These are phyloP conservation scores for Bubalus kerabau DNA, from an alignment of 2,113 vertebrate genomes.

Conservation along the genomic window DNA sequence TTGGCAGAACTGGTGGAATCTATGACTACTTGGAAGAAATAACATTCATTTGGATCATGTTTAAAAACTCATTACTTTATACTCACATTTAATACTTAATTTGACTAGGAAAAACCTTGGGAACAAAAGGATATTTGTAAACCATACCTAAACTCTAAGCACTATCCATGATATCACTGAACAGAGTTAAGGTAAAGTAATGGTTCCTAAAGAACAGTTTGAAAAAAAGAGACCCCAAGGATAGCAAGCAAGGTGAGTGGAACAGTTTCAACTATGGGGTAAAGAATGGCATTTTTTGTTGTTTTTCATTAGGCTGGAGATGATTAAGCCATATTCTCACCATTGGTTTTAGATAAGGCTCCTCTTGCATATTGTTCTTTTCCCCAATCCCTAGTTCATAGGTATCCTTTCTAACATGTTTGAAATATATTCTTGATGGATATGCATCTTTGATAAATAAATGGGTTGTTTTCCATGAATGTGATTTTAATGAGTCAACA, in stretches of 20 bases:
- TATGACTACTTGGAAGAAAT: constrained; percentile 42
- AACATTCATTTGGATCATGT: constrained; percentile 48
- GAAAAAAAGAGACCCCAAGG: neutral
- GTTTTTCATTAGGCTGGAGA: neutral
- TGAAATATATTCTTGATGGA: neutral
- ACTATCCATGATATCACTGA: neutral
- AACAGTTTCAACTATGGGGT: neutral
- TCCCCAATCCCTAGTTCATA: neutral
- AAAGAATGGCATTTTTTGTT: neutral
- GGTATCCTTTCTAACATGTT: neutral
- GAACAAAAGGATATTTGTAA: constrained; percentile 20
- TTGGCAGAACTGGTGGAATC: constrained; percentile 50
- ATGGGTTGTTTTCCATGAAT: neutral
- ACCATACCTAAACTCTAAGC: neutral
- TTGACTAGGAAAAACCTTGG: constrained; percentile 12
- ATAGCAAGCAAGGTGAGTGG: neutral
- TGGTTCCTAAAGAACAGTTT: neutral
- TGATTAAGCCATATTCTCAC: neutral
- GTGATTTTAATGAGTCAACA: constrained; percentile 10
- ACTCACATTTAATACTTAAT: constrained; percentile 40
- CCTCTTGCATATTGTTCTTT: neutral
- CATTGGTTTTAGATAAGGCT: neutral
- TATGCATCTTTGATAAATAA: neutral
- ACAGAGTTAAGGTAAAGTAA: neutral
- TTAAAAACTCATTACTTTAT: constrained; percentile 45